Percentiles rank a stretch among this genome's conserved stretches.
phyloP scores from a whole-genome alignment of 2,888 invertebrate species.

The Schrankia costaestrigalis region DNA sequence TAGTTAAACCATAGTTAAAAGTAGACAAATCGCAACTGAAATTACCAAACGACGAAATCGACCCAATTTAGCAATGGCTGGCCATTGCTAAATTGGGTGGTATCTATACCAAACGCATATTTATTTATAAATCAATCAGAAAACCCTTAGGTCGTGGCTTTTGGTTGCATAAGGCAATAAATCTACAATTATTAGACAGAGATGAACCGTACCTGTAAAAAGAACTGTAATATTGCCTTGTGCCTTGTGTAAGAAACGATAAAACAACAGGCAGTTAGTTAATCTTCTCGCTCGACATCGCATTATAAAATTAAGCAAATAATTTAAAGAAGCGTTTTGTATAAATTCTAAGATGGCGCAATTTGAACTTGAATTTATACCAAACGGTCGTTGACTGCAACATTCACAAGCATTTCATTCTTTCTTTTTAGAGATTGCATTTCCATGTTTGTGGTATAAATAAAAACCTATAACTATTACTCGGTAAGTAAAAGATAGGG shows the following conservation, averaged over 20 bases:
- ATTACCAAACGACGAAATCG: conserved; percentile 51
- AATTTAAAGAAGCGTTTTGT: too few species aligned
- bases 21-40: conserved; percentile 27
- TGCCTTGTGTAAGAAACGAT: conserved; percentile 52
- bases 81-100: too few species aligned
- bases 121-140: conserved; percentile 56
- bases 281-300: conserved; percentile 47
- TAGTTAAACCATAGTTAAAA: conserved; percentile 26
- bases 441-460: conserved; percentile 48
- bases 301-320: too few species aligned
- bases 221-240: conserved; percentile 48
- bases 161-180: conserved; percentile 48
- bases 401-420: conserved; percentile 31
- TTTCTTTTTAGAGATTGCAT: conserved; percentile 39
- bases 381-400: conserved; percentile 34
- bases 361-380: too few species aligned
- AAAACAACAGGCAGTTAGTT: conserved; percentile 38
- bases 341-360: not conserved
- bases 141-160: conserved; percentile 48
- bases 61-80: conserved; percentile 48
- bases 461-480: conserved; percentile 39
- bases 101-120: conserved; percentile 30
- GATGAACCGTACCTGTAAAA: conserved; percentile 40
- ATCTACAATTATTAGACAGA: conserved; percentile 42
- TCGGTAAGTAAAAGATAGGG: conserved; percentile 41